A percentile compares a stretch with the other conserved stretches of the same genome.
These are phyloP conservation scores for Caradrina kadenii DNA, from an alignment of 2,888 invertebrate species.

Conservation along the genomic window DNA sequence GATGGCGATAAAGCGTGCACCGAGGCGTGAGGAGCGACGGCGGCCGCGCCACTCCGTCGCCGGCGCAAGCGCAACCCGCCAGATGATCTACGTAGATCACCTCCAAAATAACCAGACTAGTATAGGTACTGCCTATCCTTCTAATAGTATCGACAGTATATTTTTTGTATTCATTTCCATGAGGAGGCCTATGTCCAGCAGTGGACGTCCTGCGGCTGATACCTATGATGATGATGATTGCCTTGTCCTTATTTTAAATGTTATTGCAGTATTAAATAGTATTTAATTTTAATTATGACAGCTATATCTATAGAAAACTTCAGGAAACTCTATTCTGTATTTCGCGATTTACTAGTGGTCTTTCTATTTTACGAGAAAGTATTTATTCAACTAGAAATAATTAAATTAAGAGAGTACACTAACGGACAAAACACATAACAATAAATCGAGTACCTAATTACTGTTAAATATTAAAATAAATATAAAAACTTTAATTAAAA, in stretches of 20 bases:
- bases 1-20: conserved; percentile 58
- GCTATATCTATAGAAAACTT: too few species aligned
- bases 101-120: background rate
- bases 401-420: conserved; percentile 28
- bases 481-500: conserved; percentile 4
- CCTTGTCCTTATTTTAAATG: background rate
- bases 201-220: too few species aligned
- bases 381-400: conserved; percentile 22
- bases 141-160: background rate
- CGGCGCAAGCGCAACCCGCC: conserved; percentile 35
- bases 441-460: conserved; percentile 5
- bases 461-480: background rate
- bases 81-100: conserved; percentile 12
- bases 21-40: conserved; percentile 51
- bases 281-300: background rate
- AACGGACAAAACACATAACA: conserved; percentile 10
- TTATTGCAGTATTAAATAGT: background rate
- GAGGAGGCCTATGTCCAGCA: too few species aligned
- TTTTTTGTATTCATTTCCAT: too few species aligned
- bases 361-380: conserved; percentile 8
- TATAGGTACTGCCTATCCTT: background rate
- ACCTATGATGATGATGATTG: too few species aligned
- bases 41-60: conserved; percentile 28
- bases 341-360: background rate
- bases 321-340: background rate